Evolutionary conservation across 2,888 invertebrate genomes (phyloP), one percentile per base, ranked within the genome.

Genomic region (Boloria euphrosyne): DNA sequence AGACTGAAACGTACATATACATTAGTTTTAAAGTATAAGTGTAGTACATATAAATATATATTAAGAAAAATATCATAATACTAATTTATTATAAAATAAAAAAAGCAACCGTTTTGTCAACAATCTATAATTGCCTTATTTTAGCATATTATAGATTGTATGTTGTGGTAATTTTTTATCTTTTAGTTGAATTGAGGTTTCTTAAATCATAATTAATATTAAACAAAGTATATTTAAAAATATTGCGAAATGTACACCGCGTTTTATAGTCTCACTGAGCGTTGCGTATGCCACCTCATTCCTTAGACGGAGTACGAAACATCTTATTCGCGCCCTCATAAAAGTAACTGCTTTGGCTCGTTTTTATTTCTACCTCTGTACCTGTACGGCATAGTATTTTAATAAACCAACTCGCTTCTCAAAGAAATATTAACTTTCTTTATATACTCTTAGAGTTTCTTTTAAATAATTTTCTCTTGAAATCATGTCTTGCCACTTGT

Each of bases 321-420:
- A 91, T 91, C 91, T 92, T 92, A 91, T 92, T 92, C 92, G 89
- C 92, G 92, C 91, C 90, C 92, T 91, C 92, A 91, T 92, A 92
- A 91, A 92, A 90, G 92, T 91, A 91, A 92, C 92, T 90, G 90
- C 90, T 89, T 90, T 85, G 89, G 81, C 86, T 89, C 89, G 89
- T 91, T 91, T 92, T 91, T 91, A 91, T 92, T 90, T 90, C 90
- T 86, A 83, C 88, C 85, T 84, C 86, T 86, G 83, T 91, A 90
- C 90, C 90, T 90, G 90, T 85, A 89, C 90, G 88, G 89, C 90
- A 83, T 90, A 90, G 90, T 91, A 90, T 91, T 91, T 91, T 92
- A 91, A 91, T 91, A 91, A 91, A 90, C 90, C 84, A 74, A 73
- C 80, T 70, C 57, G 65, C 17, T 51, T 49, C 47, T 73, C 76